These are phyloP conservation scores for Acanthaster planci DNA, from an alignment of 35 echinoderm and acorn worm species.

Conservation along the genomic window DNA sequence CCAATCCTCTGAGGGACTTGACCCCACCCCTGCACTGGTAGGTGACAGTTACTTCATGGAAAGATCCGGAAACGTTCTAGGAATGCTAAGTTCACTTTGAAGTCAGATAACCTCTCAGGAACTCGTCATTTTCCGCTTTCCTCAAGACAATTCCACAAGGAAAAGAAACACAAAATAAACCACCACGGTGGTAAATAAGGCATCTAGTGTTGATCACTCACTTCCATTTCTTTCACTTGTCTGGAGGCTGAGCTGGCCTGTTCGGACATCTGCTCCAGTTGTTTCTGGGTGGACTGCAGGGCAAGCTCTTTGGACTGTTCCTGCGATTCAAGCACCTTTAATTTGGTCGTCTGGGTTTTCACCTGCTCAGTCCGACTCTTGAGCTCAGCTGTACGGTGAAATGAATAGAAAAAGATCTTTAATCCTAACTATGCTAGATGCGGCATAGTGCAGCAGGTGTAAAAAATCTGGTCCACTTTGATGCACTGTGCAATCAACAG, in stretches of 20 bases:
- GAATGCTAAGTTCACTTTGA: too few species aligned
- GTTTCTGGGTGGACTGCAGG: constrained; percentile 88
- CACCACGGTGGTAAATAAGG: too few species aligned
- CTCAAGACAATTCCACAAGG: neutral
- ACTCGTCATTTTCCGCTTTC: neutral
- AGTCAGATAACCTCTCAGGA: too few species aligned
- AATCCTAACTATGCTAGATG: neutral
- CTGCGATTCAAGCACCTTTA: constrained; percentile 93
- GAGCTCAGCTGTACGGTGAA: constrained; percentile 68
- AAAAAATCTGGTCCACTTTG: too few species aligned
- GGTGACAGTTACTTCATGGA: too few species aligned
- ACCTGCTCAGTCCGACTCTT: constrained; percentile 84
- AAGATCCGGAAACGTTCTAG: too few species aligned
- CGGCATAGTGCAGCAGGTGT: too few species aligned
- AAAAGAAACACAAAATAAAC: neutral
- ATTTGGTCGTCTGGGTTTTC: constrained; percentile 66
- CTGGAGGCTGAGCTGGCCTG: constrained; percentile 58
- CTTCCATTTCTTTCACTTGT: constrained; percentile 74
- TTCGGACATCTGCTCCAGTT: constrained; percentile 84
- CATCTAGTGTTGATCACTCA: neutral
- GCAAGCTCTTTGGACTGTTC: constrained; percentile 96
- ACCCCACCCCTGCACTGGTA: too few species aligned
- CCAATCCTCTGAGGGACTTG: too few species aligned
- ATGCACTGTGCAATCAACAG: too few species aligned
- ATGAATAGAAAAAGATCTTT: neutral